These are phyloP conservation scores for Apis laboriosa DNA, from an alignment of 1,140 invertebrate species.

Conservation along the genomic window DNA sequence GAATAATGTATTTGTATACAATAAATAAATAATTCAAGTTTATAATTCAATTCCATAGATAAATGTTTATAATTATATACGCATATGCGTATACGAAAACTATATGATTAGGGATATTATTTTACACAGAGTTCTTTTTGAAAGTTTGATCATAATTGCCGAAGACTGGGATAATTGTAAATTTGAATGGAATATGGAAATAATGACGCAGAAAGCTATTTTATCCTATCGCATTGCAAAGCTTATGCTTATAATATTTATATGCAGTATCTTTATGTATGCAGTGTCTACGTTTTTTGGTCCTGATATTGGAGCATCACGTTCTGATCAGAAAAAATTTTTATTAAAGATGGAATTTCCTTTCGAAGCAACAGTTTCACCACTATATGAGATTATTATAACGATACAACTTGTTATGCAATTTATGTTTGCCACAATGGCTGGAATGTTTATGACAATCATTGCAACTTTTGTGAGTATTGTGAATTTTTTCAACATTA, in stretches of 20 bases:
- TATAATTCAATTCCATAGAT: not conserved
- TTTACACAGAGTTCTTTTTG: constrained; percentile 29
- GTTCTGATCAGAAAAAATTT: constrained; percentile 9
- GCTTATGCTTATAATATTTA: not conserved
- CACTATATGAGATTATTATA: constrained; percentile 44
- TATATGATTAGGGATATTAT: not conserved
- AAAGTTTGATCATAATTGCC: constrained; percentile 33
- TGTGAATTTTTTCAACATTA: not conserved
- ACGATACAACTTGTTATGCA: constrained; percentile 37
- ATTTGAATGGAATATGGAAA: not conserved
- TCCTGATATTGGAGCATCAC: not conserved
- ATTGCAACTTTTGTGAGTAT: constrained; percentile 50
- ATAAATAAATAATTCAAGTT: not conserved
- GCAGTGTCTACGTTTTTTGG: constrained; percentile 13
- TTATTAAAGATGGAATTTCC: constrained; percentile 56
- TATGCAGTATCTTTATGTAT: constrained; percentile 35
- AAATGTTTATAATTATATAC: not conserved
- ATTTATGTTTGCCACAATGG: constrained; percentile 27
- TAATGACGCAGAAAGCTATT: constrained; percentile 12
- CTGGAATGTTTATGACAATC: constrained; percentile 48
- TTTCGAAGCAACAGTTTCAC: constrained; percentile 33
- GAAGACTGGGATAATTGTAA: constrained; percentile 14
- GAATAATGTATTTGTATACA: too few species aligned
- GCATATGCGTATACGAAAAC: not conserved
- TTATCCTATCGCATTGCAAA: constrained; percentile 9